Evolutionary conservation across 2,797 vertebrate genomes (phyloP).

Genomic region (Brachyalestes nurse): DNA sequence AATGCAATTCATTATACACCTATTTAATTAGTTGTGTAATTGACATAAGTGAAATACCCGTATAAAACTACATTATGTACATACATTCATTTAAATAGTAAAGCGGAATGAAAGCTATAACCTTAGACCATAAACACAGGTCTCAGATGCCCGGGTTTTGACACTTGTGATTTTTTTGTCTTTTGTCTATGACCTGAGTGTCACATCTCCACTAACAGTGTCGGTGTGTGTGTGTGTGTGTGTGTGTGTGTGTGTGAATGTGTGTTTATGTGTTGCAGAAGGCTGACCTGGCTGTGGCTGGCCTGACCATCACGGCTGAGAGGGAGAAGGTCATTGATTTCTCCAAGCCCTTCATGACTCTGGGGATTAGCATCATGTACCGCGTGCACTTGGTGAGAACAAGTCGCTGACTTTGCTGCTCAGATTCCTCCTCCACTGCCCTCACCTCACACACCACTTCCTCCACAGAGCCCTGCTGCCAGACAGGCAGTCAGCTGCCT

Average conservation of each 20-base stretch:
- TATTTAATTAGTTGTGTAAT: not conserved
- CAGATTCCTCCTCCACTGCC: not conserved
- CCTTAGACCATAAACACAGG: not conserved
- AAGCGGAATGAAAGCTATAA: not conserved
- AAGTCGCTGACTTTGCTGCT: not conserved
- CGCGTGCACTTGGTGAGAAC: slow-evolving; percentile 94
- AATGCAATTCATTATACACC: not conserved
- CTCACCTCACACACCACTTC: slow-evolving; percentile 22
- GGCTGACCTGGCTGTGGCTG: slow-evolving; percentile 95
- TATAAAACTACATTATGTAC: not conserved
- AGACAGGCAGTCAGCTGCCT: slow-evolving; percentile 35
- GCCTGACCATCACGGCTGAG: slow-evolving; percentile 96
- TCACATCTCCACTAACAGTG: not conserved
- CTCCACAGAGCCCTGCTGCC: slow-evolving; percentile 13
- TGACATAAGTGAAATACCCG: not conserved
- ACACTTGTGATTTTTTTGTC: not conserved
- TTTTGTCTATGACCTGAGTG: not conserved
- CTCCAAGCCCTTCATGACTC: slow-evolving; percentile 98
- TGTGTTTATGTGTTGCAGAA: slow-evolving; percentile 82
- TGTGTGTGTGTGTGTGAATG: slow-evolving; percentile 14
- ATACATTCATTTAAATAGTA: not conserved
- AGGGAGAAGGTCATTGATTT: slow-evolving; percentile 99
- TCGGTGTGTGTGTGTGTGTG: slow-evolving; percentile 22
- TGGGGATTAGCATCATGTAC: slow-evolving; percentile 99
- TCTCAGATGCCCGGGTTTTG: not conserved